These are phyloP conservation scores for Amiota minor DNA, from an alignment of 2,888 invertebrate genomes.

Conservation along the genomic window DNA sequence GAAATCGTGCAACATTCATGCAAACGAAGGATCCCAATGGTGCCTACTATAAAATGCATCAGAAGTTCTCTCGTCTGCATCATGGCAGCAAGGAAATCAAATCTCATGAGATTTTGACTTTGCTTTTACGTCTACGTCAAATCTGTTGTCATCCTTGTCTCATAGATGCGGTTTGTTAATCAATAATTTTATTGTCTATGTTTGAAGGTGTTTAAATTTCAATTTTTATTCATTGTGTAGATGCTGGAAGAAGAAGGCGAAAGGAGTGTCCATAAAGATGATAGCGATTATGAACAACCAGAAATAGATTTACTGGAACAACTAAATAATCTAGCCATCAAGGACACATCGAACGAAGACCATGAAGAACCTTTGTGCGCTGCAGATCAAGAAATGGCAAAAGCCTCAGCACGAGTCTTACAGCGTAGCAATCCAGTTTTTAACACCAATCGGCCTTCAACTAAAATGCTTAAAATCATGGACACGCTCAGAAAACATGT, in stretches of 20 bases:
- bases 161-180: constrained; percentile 77
- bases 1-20: constrained; percentile 61
- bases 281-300: constrained; percentile 70
- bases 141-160: constrained; percentile 92
- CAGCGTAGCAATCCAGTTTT: constrained; percentile 84
- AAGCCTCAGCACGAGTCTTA: constrained; percentile 78
- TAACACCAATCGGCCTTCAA: constrained; percentile 76
- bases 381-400: constrained; percentile 74
- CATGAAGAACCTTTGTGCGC: constrained; percentile 35
- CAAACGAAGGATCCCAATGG: constrained; percentile 72
- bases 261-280: constrained; percentile 47
- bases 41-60: constrained; percentile 79
- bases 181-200: constrained; percentile 30
- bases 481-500: constrained; percentile 76
- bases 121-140: constrained; percentile 89
- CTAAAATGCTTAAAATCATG: constrained; percentile 79
- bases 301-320: constrained; percentile 79
- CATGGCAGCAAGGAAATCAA: constrained; percentile 77
- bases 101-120: constrained; percentile 83
- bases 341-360: constrained; percentile 54
- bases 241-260: constrained; percentile 75
- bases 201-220: neutral
- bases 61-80: constrained; percentile 78
- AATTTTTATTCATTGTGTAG: constrained; percentile 56
- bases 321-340: constrained; percentile 78